Conservation (phyloP, 2,113 vertebrate genomes). For the Pogonocichla stellata region DNA sequence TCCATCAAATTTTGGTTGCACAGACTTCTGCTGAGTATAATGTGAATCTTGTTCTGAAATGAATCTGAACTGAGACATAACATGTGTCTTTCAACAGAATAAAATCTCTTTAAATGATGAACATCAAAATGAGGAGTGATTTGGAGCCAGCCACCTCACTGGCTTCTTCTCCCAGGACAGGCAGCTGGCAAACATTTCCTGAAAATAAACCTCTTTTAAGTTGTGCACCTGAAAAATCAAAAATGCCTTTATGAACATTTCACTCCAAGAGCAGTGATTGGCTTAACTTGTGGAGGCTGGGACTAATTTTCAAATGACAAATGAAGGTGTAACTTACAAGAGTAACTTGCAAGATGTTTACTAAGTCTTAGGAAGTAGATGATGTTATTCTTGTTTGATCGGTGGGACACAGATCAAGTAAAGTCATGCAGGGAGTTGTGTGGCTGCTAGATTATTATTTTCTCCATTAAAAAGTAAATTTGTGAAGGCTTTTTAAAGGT, state of each 20-base stretch:
- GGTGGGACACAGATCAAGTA: not conserved
- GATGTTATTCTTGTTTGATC: not conserved
- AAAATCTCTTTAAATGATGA: not conserved
- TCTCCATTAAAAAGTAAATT: not conserved
- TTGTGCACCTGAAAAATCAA: not conserved
- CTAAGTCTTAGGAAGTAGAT: not conserved
- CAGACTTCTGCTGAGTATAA: not conserved
- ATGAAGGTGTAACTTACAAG: not conserved
- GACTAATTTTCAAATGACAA: not conserved
- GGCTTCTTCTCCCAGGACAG: not conserved
- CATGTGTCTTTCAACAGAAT: not conserved
- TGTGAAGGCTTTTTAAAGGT: not conserved
- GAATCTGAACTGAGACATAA: not conserved
- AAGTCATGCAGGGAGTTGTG: not conserved
- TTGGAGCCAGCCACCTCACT: not conserved
- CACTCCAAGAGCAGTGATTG: accelerated
- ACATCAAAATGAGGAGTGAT: not conserved
- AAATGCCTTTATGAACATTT: not conserved
- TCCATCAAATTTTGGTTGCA: not conserved
- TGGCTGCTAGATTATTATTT: not conserved
- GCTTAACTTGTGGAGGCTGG: not conserved
- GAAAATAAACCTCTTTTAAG: not conserved
- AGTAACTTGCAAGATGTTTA: not conserved
- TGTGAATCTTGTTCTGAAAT: not conserved
- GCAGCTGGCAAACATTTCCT: not conserved